Base-by-base conservation (phyloP, 1,140 invertebrate species). In the Mycetomoellerius zeteki region DNA sequence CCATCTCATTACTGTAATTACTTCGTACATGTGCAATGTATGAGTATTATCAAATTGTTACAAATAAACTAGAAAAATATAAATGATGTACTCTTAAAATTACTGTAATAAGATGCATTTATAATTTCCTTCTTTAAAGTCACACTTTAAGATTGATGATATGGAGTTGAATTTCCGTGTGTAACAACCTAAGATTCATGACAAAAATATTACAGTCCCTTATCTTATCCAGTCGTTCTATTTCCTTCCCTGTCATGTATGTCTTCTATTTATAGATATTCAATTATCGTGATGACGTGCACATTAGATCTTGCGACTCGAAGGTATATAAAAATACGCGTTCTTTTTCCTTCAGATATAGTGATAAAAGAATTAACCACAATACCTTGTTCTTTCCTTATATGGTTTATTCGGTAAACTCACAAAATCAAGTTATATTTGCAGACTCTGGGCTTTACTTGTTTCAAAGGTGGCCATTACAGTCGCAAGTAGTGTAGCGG, bases 251-350 rank as follows among this genome's bases (percentile, higher is more conserved):
- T 58, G 19, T 75, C 56, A 47, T 21, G 33, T 30, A n/a, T 72
- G 14, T 43, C 50, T 82, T 21, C 24, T 73, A 24, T 73, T 82
- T 73, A 82, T 75, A 54, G 54, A 60, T 14, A 71, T 84, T 84
- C 54, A 73, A 75, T 84, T 84, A 73, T 24, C 7, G 21, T 16
- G 33, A 72, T 60, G 52, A 82, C 65, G 7, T 72, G 52, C 52
- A 56, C 10, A 43, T 73, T 72, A 72, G 10, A 37, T 84, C 14
- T n/a, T 33, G 4, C 4, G 50, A 81, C 71, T 16, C 33, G 4
- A n/a, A 73, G 0, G 3, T 50, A 58, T 58, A 50, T 33, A 65
- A 27, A 37, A 19, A 43, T 27, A 60, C 3, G 19, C 24, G 60
- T 72, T 73, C 6, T 3, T 21, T 7, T 16, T 47, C 33, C 21